phyloP scores from a whole-genome alignment of 2,113 vertebrate species.

The Anguilla japonica region DNA sequence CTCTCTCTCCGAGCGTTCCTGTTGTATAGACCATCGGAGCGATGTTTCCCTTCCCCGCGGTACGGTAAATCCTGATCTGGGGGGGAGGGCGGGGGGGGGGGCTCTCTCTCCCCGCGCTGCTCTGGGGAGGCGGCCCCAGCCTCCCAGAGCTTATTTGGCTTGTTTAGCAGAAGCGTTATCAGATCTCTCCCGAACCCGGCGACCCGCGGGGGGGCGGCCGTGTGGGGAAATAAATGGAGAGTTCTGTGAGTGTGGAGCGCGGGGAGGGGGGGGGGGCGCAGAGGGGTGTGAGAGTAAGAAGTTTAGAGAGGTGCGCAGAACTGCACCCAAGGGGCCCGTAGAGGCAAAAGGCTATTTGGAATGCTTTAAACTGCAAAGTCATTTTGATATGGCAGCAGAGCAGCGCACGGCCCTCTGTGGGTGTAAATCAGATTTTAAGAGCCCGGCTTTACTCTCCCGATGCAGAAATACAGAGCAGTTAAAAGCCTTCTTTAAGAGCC shows the following conservation, averaged over 20 bases:
- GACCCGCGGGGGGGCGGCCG: neutral
- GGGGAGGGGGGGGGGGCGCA: neutral
- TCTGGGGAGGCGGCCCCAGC: neutral
- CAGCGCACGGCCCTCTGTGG: neutral
- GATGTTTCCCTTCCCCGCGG: constrained; percentile 1
- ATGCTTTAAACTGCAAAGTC: constrained; percentile 19
- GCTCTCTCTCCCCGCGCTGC: neutral
- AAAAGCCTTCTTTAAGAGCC: constrained; percentile 17
- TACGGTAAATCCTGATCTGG: constrained; percentile 15
- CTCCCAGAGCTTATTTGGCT: constrained; percentile 25
- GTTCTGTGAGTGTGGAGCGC: constrained; percentile 16
- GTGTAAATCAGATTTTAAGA: constrained; percentile 23
- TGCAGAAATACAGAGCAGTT: constrained; percentile 35
- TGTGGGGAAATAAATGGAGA: constrained; percentile 33
- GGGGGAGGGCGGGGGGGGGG: too few species aligned
- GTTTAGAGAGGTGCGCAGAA: constrained; percentile 35
- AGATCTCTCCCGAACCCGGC: neutral
- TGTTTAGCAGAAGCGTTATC: constrained; percentile 20
- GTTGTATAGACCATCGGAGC: neutral
- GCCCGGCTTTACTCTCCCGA: constrained; percentile 18
- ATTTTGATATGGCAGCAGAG: constrained; percentile 25
- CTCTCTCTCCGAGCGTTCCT: neutral
- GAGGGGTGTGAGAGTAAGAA: constrained; percentile 26
- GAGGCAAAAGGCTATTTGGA: constrained; percentile 22
- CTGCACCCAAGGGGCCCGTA: constrained; percentile 25